Conservation (phyloP, 2,797 vertebrate species). For the Erithacus rubecula region DNA sequence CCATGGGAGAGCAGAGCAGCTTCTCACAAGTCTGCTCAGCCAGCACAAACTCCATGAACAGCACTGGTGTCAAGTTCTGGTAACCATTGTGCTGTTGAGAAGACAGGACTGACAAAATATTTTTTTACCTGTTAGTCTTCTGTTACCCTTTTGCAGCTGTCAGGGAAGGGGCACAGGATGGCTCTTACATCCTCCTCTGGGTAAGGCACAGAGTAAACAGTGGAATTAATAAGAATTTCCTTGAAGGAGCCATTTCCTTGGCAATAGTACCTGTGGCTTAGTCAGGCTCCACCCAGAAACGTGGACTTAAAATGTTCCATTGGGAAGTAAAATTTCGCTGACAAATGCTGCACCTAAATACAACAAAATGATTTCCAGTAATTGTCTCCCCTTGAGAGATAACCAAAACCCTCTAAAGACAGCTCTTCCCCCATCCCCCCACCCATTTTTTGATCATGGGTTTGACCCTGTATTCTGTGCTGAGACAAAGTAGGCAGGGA, state of each 20-base stretch:
- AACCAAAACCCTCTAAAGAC: background rate
- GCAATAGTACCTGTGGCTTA: background rate
- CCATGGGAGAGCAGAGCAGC: background rate
- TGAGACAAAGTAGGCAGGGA: background rate
- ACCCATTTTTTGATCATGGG: background rate
- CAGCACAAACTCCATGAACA: background rate
- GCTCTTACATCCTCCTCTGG: background rate
- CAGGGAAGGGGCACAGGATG: background rate
- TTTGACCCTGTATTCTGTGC: background rate
- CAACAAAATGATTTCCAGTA: background rate
- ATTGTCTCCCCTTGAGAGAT: background rate
- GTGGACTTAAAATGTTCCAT: background rate
- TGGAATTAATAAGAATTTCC: background rate
- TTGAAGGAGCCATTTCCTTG: background rate
- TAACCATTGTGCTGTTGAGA: background rate
- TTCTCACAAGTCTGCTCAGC: background rate
- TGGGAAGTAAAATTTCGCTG: background rate
- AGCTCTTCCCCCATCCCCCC: background rate
- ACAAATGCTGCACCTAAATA: background rate
- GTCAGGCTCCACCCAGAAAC: background rate
- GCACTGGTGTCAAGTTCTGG: background rate
- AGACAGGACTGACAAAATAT: background rate
- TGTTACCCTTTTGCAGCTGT: background rate
- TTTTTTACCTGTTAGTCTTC: background rate
- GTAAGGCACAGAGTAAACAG: background rate